A percentile compares a stretch with the other conserved stretches of the same genome.
These are phyloP conservation scores for Platygyra sinensis DNA, from an alignment of 64 coral and sea anemone species.

Conservation along the genomic window DNA sequence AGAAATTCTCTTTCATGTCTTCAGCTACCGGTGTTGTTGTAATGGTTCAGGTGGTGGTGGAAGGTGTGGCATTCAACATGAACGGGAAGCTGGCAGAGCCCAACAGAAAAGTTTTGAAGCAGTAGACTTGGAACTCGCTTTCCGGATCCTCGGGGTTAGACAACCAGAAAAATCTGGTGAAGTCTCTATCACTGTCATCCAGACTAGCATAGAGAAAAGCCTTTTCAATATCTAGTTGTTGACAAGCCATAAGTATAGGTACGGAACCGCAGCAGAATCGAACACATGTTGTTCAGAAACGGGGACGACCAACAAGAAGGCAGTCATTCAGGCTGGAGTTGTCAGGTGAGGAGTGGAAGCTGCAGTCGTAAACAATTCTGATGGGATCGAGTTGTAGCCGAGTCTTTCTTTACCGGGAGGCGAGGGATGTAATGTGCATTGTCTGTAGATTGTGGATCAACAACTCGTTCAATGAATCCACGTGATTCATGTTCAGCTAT, in stretches of 20 bases:
- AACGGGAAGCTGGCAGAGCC: conserved; percentile 27
- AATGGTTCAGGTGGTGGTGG: not conserved
- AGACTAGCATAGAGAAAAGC: conserved; percentile 40
- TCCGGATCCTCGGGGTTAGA: conserved; percentile 29
- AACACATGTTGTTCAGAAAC: conserved; percentile 27
- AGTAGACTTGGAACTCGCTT: conserved; percentile 39
- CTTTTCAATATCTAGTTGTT: conserved; percentile 60
- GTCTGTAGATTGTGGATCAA: not conserved
- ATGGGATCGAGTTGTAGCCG: conserved; percentile 62
- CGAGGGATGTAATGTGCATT: too few species aligned
- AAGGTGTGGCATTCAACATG: conserved; percentile 24
- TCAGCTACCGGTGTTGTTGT: not conserved
- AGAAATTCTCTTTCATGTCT: conserved; percentile 31
- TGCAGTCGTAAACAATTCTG: conserved; percentile 50
- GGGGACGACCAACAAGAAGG: conserved; percentile 47
- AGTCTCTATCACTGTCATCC: conserved; percentile 21
- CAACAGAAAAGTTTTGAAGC: conserved; percentile 47
- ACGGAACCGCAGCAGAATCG: conserved; percentile 55
- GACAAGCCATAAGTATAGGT: conserved; percentile 45
- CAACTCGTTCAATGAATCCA: conserved; percentile 55
- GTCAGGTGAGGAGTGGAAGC: conserved; percentile 22
- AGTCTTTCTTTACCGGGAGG: too few species aligned
- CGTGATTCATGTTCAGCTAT: conserved; percentile 37
- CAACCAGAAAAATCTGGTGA: conserved; percentile 61
- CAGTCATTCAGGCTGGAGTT: conserved; percentile 62